Evolutionary conservation across 1,140 invertebrate genomes (phyloP).

Genomic region (Zophobas morio): DNA sequence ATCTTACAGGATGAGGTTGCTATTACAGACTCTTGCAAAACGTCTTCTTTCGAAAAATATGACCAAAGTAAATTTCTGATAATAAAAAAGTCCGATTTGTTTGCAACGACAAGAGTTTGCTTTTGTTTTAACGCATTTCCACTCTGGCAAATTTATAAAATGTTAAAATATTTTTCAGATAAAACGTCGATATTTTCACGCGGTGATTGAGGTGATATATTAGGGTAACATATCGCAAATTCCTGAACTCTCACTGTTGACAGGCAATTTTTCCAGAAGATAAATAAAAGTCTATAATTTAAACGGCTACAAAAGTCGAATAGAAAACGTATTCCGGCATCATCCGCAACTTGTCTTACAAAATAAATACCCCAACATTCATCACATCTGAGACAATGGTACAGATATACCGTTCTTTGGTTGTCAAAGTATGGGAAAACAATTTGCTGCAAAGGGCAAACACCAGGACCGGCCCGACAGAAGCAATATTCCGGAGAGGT

Average conservation of each 20-base stretch:
- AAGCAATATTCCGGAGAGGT: slow-evolving; percentile 56
- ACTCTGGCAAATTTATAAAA: background rate
- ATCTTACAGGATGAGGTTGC: slow-evolving; percentile 7
- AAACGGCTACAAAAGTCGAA: slow-evolving; percentile 52
- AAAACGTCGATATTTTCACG: slow-evolving; percentile 12
- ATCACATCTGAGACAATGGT: slow-evolving; percentile 55
- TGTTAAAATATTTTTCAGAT: slow-evolving; percentile 8
- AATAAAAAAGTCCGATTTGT: too few relatives aligned
- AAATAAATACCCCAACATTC: slow-evolving; percentile 50
- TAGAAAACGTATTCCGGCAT: slow-evolving; percentile 43
- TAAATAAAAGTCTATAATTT: slow-evolving; percentile 51
- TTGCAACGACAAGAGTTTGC: too few relatives aligned
- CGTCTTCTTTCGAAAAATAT: background rate
- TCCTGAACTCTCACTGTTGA: slow-evolving; percentile 40
- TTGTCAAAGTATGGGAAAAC: slow-evolving; percentile 59
- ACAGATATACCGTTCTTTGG: slow-evolving; percentile 52
- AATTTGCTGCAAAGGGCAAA: slow-evolving; percentile 56
- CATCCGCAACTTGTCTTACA: slow-evolving; percentile 29
- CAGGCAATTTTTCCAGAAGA: slow-evolving; percentile 52
- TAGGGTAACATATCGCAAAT: slow-evolving; percentile 39
- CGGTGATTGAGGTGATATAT: slow-evolving; percentile 28
- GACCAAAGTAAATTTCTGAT: too few relatives aligned
- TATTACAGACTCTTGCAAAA: slow-evolving; percentile 1
- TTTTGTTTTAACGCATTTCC: too few relatives aligned
- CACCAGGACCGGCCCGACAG: slow-evolving; percentile 47